Base-by-base conservation (phyloP, 2,113 vertebrate genomes). In the Vulpes lagopus region DNA sequence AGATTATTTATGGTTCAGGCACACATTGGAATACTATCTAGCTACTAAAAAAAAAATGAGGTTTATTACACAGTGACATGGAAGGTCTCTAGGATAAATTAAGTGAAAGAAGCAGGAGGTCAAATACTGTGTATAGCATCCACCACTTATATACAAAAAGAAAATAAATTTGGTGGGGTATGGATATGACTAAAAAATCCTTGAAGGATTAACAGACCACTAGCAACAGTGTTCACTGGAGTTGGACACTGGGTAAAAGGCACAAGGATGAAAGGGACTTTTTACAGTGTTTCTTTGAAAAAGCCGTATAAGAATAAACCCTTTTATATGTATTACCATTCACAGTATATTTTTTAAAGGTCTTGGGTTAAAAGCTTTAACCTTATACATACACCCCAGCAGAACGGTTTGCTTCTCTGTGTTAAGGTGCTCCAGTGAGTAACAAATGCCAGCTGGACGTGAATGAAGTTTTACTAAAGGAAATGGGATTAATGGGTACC, bases 291-390 rank as follows among this genome's bases (percentile, higher is more conserved):
- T 69, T 51, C 25, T 91, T 86, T 87, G 90, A 78, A 90, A 90
- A 93, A 91, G 20, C 16, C n/a, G 27, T 27, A 14, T 15, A 20
- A 94, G 49, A 25, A 73, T 53, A 83, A 93, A 51, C 1, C 7
- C 32, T 91, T 30, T 16, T 25, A 67, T 20, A 74, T 20, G 51
- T 32, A 79, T 43, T 89, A 76, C 55, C 19, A 55, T 80, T 76
- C 38, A 95, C 15, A 55, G 80, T n/a, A 87, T 59, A 69, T 74
- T 59, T 74, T 88, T 81, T 71, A 19, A 49, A 93, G 69, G 65
- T 51, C 62, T 62, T 51, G 11, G 14, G 80, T 60, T 71, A 69
- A 96, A 97, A 95, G 74, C 76, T 17, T 82, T 38, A 64, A 65
- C 0, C 9, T 62, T 38, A 67, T 8, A 73, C 27, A 74, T 55